These are phyloP conservation scores for Dynastes maya DNA, from an alignment of 2,888 invertebrate species.

Conservation along the genomic window DNA sequence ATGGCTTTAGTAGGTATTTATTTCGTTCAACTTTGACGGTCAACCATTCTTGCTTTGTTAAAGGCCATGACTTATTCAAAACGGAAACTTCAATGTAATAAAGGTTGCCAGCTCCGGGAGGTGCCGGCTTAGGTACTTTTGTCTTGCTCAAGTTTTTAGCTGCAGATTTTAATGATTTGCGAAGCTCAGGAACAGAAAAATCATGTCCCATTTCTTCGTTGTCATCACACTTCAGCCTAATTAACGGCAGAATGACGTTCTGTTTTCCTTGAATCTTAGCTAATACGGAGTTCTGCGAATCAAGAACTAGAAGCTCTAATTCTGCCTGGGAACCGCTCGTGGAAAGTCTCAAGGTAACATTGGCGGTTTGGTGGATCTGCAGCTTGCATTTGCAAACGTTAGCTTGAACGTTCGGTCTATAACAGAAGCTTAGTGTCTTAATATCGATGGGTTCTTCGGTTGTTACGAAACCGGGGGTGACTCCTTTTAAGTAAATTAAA, in stretches of 20 bases:
- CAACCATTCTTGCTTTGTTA: slow-evolving; percentile 67
- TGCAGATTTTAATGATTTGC: slow-evolving; percentile 1
- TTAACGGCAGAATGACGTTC: slow-evolving; percentile 56
- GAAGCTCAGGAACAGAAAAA: slow-evolving; percentile 6
- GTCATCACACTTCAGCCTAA: slow-evolving; percentile 41
- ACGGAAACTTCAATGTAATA: slow-evolving; percentile 58
- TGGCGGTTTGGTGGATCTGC: slow-evolving; percentile 53
- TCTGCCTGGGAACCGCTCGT: slow-evolving; percentile 54
- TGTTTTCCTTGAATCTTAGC: slow-evolving; percentile 54
- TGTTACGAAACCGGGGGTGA: slow-evolving; percentile 13
- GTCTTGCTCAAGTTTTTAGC: neutral
- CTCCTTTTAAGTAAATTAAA: slow-evolving; percentile 56
- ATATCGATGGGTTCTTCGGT: slow-evolving; percentile 37
- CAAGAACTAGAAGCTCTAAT: slow-evolving; percentile 54
- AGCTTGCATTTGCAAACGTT: slow-evolving; percentile 56
- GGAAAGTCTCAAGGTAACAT: slow-evolving; percentile 56
- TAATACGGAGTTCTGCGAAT: slow-evolving; percentile 53
- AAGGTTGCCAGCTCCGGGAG: slow-evolving; percentile 44
- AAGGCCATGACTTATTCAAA: slow-evolving; percentile 69
- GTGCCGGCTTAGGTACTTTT: slow-evolving; percentile 9
- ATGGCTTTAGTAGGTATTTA: slow-evolving; percentile 50
- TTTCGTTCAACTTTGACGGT: slow-evolving; percentile 60
- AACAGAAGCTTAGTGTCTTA: slow-evolving; percentile 48
- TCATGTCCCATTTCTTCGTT: neutral
- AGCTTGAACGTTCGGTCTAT: slow-evolving; percentile 57